phyloP scores from a whole-genome alignment of 2,113 vertebrate species.

The Chroicocephalus ridibundus region DNA sequence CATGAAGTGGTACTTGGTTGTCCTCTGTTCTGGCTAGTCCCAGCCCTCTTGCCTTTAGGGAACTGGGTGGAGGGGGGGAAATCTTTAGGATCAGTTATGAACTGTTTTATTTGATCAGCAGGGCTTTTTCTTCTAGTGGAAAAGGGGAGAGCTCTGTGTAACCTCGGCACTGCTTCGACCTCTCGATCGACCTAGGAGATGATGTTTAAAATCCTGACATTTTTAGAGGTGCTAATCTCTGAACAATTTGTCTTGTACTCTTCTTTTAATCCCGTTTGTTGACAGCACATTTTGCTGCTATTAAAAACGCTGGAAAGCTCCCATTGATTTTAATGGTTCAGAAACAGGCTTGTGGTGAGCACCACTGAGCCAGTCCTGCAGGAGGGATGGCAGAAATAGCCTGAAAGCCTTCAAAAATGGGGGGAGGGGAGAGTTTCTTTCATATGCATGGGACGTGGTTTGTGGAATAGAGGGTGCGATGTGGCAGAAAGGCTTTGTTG shows the following conservation, averaged over 20 bases:
- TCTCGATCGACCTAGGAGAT: background rate
- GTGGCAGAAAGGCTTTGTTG: background rate
- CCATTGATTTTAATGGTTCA: background rate
- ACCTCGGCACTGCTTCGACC: background rate
- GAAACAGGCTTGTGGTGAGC: background rate
- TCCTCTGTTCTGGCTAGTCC: background rate
- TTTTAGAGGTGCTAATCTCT: constrained; percentile 36
- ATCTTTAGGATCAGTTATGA: background rate
- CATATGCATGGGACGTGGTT: background rate
- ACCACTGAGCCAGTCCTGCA: background rate
- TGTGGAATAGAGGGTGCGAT: background rate
- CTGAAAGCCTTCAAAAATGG: background rate
- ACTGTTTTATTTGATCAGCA: background rate
- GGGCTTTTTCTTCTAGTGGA: background rate
- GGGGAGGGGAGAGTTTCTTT: background rate
- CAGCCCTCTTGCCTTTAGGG: background rate
- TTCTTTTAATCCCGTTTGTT: background rate
- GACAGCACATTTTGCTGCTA: background rate
- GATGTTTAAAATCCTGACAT: background rate
- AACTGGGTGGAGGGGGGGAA: fast-evolving
- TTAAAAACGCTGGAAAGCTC: background rate
- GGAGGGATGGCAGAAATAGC: background rate
- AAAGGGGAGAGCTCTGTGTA: background rate
- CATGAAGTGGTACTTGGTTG: background rate
- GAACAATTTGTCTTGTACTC: background rate